These are phyloP conservation scores for Dolichomitus sp. DNA, from an alignment of 2,888 invertebrate genomes.

Conservation along the genomic window DNA sequence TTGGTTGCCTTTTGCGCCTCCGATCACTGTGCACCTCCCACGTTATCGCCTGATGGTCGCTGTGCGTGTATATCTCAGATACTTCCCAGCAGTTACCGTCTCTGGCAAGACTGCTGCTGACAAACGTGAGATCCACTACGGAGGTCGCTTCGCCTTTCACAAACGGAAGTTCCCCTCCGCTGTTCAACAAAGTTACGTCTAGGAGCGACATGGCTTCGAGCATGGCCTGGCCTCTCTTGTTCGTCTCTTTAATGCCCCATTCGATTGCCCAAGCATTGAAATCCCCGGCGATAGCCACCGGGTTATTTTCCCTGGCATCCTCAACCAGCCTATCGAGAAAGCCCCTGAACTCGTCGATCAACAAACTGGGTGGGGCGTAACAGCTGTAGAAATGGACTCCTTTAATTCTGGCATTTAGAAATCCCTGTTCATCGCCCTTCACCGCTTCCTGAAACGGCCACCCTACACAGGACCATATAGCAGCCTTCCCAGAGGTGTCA, in stretches of 20 bases:
- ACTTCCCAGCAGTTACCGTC: too few species aligned
- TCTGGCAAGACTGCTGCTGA: too few species aligned
- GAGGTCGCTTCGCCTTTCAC: not conserved
- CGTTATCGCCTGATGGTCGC: too few species aligned
- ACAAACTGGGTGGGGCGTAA: conserved; percentile 60
- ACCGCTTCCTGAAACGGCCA: conserved; percentile 46
- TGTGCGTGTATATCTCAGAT: too few species aligned
- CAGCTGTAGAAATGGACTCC: conserved; percentile 62
- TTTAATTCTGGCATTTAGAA: conserved; percentile 49
- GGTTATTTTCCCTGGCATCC: conserved; percentile 55
- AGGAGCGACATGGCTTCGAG: not conserved
- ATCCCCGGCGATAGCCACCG: conserved; percentile 57
- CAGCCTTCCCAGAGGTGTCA: conserved; percentile 52
- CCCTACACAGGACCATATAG: conserved; percentile 43
- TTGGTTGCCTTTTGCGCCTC: too few species aligned
- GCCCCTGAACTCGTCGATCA: conserved; percentile 45
- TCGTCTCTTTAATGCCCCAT: conserved; percentile 69
- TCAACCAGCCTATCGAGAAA: conserved; percentile 57
- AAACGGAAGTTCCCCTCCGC: not conserved
- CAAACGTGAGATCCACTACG: too few species aligned
- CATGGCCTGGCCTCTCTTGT: conserved; percentile 1
- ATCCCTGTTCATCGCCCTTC: conserved; percentile 4
- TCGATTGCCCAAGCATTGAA: conserved; percentile 68
- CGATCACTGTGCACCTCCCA: too few species aligned
- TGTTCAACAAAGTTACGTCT: not conserved